These are phyloP conservation scores for Jordanella pulchra DNA, from an alignment of 2,797 vertebrate genomes.

Conservation along the genomic window DNA sequence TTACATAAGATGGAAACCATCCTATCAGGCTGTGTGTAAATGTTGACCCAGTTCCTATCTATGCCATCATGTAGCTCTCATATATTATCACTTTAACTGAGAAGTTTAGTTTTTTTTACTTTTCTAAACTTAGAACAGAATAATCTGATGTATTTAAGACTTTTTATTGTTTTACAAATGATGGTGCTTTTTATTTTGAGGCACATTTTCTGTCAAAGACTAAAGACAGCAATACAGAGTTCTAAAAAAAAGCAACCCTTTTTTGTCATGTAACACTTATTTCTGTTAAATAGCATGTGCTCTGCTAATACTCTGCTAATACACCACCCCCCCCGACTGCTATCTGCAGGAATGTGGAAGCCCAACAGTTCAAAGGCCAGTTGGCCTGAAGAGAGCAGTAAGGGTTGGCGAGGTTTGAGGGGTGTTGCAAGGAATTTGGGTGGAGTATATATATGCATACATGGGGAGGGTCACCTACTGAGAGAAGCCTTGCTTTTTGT, in stretches of 20 bases:
- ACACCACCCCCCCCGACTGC: neutral
- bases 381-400: slow-evolving; percentile 21
- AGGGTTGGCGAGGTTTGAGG: slow-evolving; percentile 23
- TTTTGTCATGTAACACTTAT: neutral
- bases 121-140: neutral
- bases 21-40: neutral
- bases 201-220: neutral
- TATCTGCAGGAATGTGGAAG: slow-evolving; percentile 58
- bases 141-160: neutral
- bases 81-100: neutral
- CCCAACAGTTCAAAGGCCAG: slow-evolving; percentile 53
- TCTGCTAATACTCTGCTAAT: slow-evolving; percentile 8
- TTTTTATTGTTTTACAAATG: neutral
- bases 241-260: neutral
- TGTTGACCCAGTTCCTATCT: neutral
- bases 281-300: slow-evolving; percentile 1
- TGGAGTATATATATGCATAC: slow-evolving; percentile 34
- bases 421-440: slow-evolving; percentile 62
- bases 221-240: neutral
- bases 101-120: neutral
- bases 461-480: slow-evolving; percentile 44
- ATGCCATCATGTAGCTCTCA: neutral
- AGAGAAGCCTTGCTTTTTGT: slow-evolving; percentile 58
- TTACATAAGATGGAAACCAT: neutral
- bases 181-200: neutral